Evolutionary conservation across 2,888 invertebrate genomes (phyloP).

Genomic region (Drosophila anomelani): DNA sequence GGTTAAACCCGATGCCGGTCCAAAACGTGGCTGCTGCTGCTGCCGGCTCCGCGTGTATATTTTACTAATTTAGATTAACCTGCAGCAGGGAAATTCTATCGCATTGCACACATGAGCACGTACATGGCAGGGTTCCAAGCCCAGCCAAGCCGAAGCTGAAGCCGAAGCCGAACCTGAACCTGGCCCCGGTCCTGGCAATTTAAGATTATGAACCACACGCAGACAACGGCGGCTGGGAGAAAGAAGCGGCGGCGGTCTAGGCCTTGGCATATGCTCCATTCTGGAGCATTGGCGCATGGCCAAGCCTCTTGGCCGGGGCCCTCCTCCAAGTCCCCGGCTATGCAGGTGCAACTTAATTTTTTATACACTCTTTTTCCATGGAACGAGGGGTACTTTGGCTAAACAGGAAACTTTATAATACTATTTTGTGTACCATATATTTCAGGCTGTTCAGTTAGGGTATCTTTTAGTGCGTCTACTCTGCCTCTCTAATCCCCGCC

Average conservation of each 20-base stretch:
- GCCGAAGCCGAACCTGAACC: conserved; percentile 7
- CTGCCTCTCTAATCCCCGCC: background rate
- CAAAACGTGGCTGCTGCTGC: conserved; percentile 1
- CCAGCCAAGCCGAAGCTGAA: conserved; percentile 6
- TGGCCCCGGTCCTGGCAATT: conserved; percentile 60
- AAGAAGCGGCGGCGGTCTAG: conserved; percentile 34
- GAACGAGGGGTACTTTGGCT: background rate
- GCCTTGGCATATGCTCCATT: conserved; percentile 47
- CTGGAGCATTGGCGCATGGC: conserved; percentile 28
- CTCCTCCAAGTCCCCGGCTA: background rate
- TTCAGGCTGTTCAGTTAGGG: background rate
- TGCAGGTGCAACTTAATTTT: conserved; percentile 25
- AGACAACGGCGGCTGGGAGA: conserved; percentile 46
- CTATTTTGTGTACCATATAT: no score
- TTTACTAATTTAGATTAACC: conserved; percentile 82
- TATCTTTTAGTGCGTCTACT: background rate
- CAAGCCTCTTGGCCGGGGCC: conserved; percentile 23
- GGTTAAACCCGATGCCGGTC: conserved; percentile 61
- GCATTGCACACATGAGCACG: conserved; percentile 78
- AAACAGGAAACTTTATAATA: background rate
- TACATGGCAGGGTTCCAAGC: conserved; percentile 53
- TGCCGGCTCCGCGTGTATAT: conserved; percentile 65
- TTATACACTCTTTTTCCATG: background rate
- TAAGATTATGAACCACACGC: conserved; percentile 77
- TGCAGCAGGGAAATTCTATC: conserved; percentile 75